These are phyloP conservation scores for Echinarachnius parma DNA, from an alignment of 53 echinoderm and acorn worm genomes.

Conservation along the genomic window DNA sequence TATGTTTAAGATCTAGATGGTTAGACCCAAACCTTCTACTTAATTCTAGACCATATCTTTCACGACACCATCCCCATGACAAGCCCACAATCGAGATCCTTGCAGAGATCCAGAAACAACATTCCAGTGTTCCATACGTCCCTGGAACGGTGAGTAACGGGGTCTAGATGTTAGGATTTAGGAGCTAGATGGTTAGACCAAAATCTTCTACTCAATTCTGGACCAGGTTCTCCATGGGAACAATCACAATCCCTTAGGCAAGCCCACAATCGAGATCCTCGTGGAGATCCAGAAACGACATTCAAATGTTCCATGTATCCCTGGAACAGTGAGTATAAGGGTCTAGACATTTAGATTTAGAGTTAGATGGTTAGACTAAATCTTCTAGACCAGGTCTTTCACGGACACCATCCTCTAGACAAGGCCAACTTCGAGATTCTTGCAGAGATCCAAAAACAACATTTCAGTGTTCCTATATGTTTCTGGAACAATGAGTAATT, in stretches of 20 bases:
- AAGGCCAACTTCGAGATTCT: constrained; percentile 82
- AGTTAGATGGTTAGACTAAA: too few species aligned
- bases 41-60: too few species aligned
- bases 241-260: constrained; percentile 71
- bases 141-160: constrained; percentile 74
- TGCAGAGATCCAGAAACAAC: constrained; percentile 79
- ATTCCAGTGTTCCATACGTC: constrained; percentile 79
- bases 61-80: constrained; percentile 67
- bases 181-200: constrained; percentile 86
- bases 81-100: constrained; percentile 84
- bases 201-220: constrained; percentile 86
- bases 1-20: too few species aligned
- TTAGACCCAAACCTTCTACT: too few species aligned
- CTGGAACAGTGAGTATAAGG: constrained; percentile 69
- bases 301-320: constrained; percentile 77
- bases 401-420: too few species aligned
- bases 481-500: constrained; percentile 83
- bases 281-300: constrained; percentile 80
- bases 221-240: constrained; percentile 88
- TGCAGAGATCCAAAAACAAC: constrained; percentile 79
- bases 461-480: constrained; percentile 81
- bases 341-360: too few species aligned
- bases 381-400: too few species aligned
- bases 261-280: constrained; percentile 79
- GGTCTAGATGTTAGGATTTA: constrained; percentile 86